A percentile compares a stretch with the other conserved stretches of the same genome.
These are phyloP conservation scores for Phragmatobia fuliginosa DNA, from an alignment of 2,888 invertebrate genomes.

Conservation along the genomic window DNA sequence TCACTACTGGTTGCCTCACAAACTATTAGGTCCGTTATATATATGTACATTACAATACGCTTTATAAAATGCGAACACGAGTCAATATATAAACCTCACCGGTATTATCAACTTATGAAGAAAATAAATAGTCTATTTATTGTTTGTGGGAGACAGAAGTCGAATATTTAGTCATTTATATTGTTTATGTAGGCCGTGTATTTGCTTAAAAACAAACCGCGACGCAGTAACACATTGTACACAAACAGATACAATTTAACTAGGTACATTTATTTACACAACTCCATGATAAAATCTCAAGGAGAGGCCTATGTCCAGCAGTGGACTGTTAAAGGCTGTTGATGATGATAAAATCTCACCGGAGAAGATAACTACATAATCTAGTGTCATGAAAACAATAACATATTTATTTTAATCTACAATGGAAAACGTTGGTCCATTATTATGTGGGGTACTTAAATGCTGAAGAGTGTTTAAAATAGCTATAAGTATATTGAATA, in stretches of 20 bases:
- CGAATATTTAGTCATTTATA: not conserved
- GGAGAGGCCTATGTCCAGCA: no score
- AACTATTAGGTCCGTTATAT: not conserved
- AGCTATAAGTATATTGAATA: not conserved
- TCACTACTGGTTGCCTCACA: not conserved
- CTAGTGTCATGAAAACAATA: slow-evolving; percentile 3
- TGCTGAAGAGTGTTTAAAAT: not conserved
- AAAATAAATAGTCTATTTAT: not conserved
- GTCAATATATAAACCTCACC: not conserved
- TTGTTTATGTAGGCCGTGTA: no score
- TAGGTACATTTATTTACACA: slow-evolving; percentile 1
- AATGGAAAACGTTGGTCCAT: not conserved
- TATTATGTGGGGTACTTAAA: not conserved
- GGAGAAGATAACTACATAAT: not conserved
- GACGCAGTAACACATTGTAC: not conserved
- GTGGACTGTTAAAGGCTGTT: no score
- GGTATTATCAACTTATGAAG: not conserved
- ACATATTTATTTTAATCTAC: not conserved
- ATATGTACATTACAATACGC: not conserved
- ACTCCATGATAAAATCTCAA: not conserved
- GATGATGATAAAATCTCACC: not conserved
- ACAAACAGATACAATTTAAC: not conserved
- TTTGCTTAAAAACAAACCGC: not conserved
- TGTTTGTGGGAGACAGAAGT: not conserved
- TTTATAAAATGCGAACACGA: not conserved